A percentile compares a stretch with the other conserved stretches of the same genome.
phyloP scores from a whole-genome alignment of 2,888 invertebrate species.

The Phyto melanocephala region DNA sequence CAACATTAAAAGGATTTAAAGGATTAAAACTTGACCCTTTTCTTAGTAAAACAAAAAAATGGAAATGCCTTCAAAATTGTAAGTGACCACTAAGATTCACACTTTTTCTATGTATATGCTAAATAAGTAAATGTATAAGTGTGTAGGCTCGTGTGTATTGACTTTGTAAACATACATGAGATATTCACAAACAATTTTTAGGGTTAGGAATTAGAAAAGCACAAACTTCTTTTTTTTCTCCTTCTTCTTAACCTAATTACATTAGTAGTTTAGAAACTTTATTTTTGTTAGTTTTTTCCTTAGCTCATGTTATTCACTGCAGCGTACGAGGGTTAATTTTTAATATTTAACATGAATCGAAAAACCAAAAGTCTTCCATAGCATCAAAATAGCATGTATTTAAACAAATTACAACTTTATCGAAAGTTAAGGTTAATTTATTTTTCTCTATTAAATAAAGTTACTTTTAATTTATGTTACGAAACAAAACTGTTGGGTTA shows the following conservation, averaged over 20 bases:
- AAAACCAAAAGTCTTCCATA: too few relatives aligned
- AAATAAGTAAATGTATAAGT: not conserved
- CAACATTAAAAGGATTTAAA: slow-evolving; percentile 15
- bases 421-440: too few relatives aligned
- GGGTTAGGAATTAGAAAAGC: slow-evolving; percentile 2
- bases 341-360: too few relatives aligned
- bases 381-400: too few relatives aligned
- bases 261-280: slow-evolving; percentile 52
- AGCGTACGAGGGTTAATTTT: not conserved
- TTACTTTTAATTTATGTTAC: too few relatives aligned
- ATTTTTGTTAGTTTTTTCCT: not conserved
- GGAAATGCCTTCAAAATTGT: not conserved
- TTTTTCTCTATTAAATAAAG: too few relatives aligned
- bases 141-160: too few relatives aligned
- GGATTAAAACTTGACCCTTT: slow-evolving; percentile 66
- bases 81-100: slow-evolving; percentile 41
- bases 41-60: not conserved
- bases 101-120: not conserved
- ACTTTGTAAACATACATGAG: not conserved
- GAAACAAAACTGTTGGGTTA: too few relatives aligned
- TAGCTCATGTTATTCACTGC: too few relatives aligned
- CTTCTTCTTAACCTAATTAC: slow-evolving; percentile 38
- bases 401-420: too few relatives aligned
- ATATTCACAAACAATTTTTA: not conserved
- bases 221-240: not conserved